Base-by-base conservation (phyloP, 1,140 invertebrate species). In the Pomacea maculata region DNA sequence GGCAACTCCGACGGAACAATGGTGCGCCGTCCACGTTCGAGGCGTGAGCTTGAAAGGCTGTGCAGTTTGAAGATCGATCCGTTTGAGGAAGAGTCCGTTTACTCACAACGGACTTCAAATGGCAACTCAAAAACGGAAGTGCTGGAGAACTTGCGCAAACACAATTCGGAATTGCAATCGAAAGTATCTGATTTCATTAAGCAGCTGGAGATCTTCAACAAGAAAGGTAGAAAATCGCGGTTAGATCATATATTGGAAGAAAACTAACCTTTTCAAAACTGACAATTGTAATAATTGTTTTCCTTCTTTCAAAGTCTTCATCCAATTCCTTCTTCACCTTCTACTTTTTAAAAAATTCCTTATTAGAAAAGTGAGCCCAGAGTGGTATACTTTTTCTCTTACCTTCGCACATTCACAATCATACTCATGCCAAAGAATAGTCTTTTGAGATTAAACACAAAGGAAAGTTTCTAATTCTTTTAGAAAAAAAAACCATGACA, bases 121-220 rank as follows among this genome's bases (percentile, higher is more conserved):
- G 77, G 77, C 11, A 52, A 70, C 15, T n/a, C 17, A 3, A 34
- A 70, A 6, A 65, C 54, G 54, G 77, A 78, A 52, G 3, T 78
- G 77, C 65, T 78, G 45, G 34, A 78, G 15, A 70, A 67, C 8
- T 34, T 70, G 15, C 77, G 65, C 2, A 57, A n/a, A 7, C 45
- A 54, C 1, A 63, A 34, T 34, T n/a, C 19, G 4, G 45, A 57
- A 34, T n/a, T 78, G 10, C 77, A 78, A 65, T n/a, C 65, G 0
- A 17, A 67, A 19, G 77, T 78, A 19, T 55, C 77, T n/a, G 10
- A 54, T 7, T 78, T 78, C 67, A 52, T 78, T 21, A 71, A 52
- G 12, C 21, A 68, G 11, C 14, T 78, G 77, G 77, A 78, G 8
- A 19, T 55, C 17, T 78, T 78, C 77, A 78, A 78, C 77, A 78